These are phyloP conservation scores for Strigops habroptila DNA, from an alignment of 2,113 vertebrate species.

Conservation along the genomic window DNA sequence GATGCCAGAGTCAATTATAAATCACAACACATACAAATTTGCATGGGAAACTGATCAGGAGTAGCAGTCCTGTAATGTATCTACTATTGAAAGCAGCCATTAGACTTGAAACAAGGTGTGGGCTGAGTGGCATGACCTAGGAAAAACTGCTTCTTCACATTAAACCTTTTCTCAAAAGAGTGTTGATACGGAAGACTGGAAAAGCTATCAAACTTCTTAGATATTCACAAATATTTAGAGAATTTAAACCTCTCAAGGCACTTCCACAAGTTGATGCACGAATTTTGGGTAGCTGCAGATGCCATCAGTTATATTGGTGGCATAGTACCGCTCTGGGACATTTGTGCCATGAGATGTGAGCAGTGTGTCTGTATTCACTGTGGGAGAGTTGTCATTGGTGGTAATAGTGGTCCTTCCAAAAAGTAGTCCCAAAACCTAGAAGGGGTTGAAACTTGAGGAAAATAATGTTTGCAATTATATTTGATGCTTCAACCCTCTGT, in stretches of 20 bases:
- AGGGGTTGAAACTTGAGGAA: not conserved
- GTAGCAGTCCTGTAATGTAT: not conserved
- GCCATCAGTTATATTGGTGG: not conserved
- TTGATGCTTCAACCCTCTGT: not conserved
- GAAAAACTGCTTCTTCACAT: not conserved
- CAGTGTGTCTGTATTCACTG: not conserved
- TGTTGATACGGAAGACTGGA: not conserved
- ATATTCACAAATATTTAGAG: not conserved
- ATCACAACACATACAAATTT: not conserved
- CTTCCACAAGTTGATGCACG: not conserved
- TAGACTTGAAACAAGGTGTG: not conserved
- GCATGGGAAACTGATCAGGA: not conserved
- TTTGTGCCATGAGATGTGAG: not conserved
- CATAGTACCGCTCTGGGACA: rapidly evolving
- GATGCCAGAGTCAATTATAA: not conserved
- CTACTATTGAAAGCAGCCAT: not conserved
- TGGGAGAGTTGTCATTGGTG: not conserved
- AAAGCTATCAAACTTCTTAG: not conserved
- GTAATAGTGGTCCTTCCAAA: not conserved
- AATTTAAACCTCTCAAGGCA: not conserved
- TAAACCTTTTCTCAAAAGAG: not conserved
- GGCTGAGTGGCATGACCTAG: not conserved
- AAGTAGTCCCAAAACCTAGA: not conserved
- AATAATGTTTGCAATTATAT: not conserved
- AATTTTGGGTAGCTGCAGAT: not conserved